Conservation (phyloP, 2,797 vertebrate species). For the Cuniculus paca region DNA sequence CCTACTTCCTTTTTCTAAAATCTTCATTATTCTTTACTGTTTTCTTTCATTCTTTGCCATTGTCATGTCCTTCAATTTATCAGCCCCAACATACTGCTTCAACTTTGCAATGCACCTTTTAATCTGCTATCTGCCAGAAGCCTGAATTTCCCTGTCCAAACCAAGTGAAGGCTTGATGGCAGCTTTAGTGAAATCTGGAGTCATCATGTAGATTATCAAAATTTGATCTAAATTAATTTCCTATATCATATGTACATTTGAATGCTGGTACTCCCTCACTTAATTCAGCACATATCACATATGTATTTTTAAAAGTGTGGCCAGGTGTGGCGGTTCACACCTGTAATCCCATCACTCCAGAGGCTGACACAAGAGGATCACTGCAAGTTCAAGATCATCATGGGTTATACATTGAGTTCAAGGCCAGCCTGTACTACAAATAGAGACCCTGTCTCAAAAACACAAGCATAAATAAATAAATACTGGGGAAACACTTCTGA, state of each 20-base stretch:
- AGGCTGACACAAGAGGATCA: background rate
- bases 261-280: background rate
- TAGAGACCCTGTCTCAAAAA: background rate
- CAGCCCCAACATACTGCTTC: background rate
- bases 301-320: background rate
- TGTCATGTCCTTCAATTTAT: background rate
- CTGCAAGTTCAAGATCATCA: background rate
- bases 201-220: background rate
- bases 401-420: background rate
- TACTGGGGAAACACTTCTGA: background rate
- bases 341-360: background rate
- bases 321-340: background rate
- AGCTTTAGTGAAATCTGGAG: background rate
- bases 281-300: background rate
- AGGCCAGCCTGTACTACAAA: background rate
- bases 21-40: background rate
- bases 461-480: background rate
- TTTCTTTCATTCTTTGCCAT: background rate
- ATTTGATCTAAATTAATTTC: background rate
- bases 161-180: background rate
- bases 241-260: background rate
- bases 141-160: background rate
- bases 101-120: background rate
- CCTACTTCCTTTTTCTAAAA: background rate
- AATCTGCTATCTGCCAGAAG: background rate